phyloP scores from a whole-genome alignment of 2,888 invertebrate species.

The Drosophila merina region DNA sequence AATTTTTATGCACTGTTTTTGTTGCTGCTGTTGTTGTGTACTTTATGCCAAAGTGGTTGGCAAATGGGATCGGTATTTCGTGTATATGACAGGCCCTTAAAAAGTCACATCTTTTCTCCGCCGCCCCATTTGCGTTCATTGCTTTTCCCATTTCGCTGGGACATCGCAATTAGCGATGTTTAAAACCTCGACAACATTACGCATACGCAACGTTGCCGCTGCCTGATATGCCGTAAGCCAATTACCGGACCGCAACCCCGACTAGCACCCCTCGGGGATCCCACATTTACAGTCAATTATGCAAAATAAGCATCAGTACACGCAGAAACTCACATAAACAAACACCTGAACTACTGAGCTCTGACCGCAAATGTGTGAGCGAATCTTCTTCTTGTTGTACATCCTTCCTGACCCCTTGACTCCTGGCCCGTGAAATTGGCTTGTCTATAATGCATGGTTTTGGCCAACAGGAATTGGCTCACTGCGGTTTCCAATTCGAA shows the following conservation, averaged over 20 bases:
- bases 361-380: slow-evolving; percentile 13
- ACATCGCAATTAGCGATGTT: slow-evolving; percentile 50
- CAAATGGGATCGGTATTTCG: slow-evolving; percentile 43
- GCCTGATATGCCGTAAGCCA: slow-evolving; percentile 28
- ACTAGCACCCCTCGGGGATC: slow-evolving; percentile 15
- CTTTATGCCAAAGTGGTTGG: slow-evolving; percentile 31
- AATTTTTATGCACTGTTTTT: slow-evolving; percentile 27
- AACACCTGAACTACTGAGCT: slow-evolving; percentile 17
- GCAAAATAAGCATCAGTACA: slow-evolving; percentile 65
- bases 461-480: slow-evolving; percentile 17
- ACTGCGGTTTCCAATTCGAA: slow-evolving; percentile 48
- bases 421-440: slow-evolving; percentile 41
- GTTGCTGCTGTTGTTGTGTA: slow-evolving; percentile 23
- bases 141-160: slow-evolving; percentile 19
- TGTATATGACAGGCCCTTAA: slow-evolving; percentile 37
- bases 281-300: slow-evolving; percentile 69
- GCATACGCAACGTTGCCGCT: slow-evolving; percentile 37
- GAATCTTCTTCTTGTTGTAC: background rate
- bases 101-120: slow-evolving; percentile 2
- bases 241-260: slow-evolving; percentile 36
- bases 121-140: slow-evolving; percentile 8
- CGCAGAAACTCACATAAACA: slow-evolving; percentile 15
- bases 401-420: no score
- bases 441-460: slow-evolving; percentile 47
- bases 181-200: slow-evolving; percentile 45